These are phyloP conservation scores for Vidua macroura DNA, from an alignment of 2,113 vertebrate genomes.

Conservation along the genomic window DNA sequence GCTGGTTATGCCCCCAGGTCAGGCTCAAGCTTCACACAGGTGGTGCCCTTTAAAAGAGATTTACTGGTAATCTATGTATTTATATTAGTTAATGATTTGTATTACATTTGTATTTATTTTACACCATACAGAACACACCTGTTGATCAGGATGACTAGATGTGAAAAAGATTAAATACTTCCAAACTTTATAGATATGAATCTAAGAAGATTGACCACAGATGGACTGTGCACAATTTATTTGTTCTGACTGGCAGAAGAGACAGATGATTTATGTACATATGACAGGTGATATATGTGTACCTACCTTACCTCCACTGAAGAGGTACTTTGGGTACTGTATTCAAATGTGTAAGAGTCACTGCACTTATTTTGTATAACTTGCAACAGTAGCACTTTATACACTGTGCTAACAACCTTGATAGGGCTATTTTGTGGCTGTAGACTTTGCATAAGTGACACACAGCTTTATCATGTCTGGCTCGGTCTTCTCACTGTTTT, in stretches of 20 bases:
- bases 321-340: not conserved
- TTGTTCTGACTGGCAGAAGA: not conserved
- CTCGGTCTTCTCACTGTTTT: not conserved
- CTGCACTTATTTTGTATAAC: not conserved
- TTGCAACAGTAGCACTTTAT: rapidly evolving
- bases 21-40: not conserved
- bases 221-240: not conserved
- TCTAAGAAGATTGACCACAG: not conserved
- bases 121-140: not conserved
- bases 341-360: rapidly evolving
- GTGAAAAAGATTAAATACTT: not conserved
- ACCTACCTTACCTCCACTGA: not conserved
- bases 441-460: not conserved
- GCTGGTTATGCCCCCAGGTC: not conserved
- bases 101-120: rapidly evolving
- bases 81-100: not conserved
- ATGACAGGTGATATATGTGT: not conserved
- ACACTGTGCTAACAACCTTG: not conserved
- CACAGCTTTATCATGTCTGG: not conserved
- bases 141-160: not conserved
- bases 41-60: not conserved
- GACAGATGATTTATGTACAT: not conserved
- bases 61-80: not conserved
- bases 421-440: not conserved
- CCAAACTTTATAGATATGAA: not conserved